Evolutionary conservation across 1,140 invertebrate species (phyloP).

Genomic region (Drosophila azteca): DNA sequence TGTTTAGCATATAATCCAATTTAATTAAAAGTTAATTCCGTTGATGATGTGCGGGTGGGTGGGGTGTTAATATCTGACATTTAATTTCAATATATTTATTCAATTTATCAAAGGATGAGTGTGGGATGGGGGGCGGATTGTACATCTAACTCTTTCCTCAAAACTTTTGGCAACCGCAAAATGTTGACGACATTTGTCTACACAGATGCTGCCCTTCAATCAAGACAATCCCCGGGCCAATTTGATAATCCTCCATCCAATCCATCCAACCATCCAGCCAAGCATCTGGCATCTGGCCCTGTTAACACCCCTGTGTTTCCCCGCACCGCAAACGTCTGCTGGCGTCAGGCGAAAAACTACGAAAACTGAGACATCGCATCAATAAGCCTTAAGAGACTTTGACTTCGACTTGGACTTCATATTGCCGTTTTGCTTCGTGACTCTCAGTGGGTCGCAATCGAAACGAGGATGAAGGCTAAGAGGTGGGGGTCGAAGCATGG

Average conservation of each 20-base stretch:
- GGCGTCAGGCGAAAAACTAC: slow-evolving; percentile 33
- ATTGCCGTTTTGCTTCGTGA: slow-evolving; percentile 40
- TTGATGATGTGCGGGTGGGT: slow-evolving; percentile 3
- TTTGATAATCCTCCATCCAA: slow-evolving; percentile 43
- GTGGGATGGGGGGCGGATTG: too few relatives aligned
- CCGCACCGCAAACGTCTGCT: slow-evolving; percentile 38
- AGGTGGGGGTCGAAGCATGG: too few relatives aligned
- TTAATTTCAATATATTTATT: slow-evolving; percentile 23
- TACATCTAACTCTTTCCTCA: slow-evolving; percentile 5
- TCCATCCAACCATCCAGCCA: slow-evolving; percentile 4
- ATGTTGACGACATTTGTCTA: slow-evolving; percentile 45
- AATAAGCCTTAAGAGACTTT: slow-evolving; percentile 27
- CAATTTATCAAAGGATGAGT: background rate
- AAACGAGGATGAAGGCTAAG: too few relatives aligned
- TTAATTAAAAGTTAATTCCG: slow-evolving; percentile 34
- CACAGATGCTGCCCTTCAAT: slow-evolving; percentile 47
- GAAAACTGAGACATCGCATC: slow-evolving; percentile 47
- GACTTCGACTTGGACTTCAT: slow-evolving; percentile 38
- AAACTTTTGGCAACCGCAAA: slow-evolving; percentile 40
- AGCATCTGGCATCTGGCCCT: slow-evolving; percentile 8
- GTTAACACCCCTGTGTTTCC: slow-evolving; percentile 29
- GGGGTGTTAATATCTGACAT: slow-evolving; percentile 25
- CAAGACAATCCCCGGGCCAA: slow-evolving; percentile 41
- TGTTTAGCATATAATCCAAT: slow-evolving; percentile 3
- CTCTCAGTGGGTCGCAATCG: slow-evolving; percentile 16